phyloP scores from a whole-genome alignment of 2,113 vertebrate genomes.

The Nyctibius bracteatus region DNA sequence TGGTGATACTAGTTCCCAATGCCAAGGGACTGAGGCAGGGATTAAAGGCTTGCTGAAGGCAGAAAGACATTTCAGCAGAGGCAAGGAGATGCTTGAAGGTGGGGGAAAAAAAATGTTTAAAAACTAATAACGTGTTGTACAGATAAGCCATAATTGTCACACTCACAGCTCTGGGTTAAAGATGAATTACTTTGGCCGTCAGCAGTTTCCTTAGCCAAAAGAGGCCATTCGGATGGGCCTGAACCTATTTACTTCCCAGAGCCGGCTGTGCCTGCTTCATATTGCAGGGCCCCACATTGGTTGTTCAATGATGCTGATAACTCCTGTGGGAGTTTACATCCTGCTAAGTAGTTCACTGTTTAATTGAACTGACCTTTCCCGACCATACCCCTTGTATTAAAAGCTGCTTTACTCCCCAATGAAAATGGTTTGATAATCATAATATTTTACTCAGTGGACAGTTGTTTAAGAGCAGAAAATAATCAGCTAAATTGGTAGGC shows the following conservation, averaged over 20 bases:
- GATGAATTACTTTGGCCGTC: not conserved
- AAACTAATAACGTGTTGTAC: not conserved
- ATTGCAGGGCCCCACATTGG: not conserved
- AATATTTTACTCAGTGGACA: constrained; percentile 53
- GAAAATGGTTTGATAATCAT: constrained; percentile 48
- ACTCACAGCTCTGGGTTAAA: not conserved
- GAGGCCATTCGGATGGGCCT: not conserved
- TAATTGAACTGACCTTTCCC: constrained; percentile 60
- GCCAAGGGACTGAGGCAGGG: not conserved
- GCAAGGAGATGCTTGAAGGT: not conserved
- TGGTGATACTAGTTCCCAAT: not conserved
- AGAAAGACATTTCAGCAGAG: not conserved
- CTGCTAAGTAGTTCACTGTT: constrained; percentile 43
- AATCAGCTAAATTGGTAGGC: constrained; percentile 34
- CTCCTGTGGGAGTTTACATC: constrained; percentile 41
- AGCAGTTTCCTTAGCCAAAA: constrained; percentile 39
- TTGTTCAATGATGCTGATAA: constrained; percentile 36
- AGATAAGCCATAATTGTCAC: not conserved
- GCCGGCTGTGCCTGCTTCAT: not conserved
- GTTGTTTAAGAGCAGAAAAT: constrained; percentile 52
- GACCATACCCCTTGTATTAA: constrained; percentile 14
- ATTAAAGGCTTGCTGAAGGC: not conserved
- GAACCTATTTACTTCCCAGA: constrained; percentile 1
- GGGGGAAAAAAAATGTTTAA: not conserved
- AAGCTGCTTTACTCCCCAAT: constrained; percentile 42